Base-by-base conservation (phyloP, 2,888 invertebrate genomes). In the Thecocarcelia acutangulata region DNA sequence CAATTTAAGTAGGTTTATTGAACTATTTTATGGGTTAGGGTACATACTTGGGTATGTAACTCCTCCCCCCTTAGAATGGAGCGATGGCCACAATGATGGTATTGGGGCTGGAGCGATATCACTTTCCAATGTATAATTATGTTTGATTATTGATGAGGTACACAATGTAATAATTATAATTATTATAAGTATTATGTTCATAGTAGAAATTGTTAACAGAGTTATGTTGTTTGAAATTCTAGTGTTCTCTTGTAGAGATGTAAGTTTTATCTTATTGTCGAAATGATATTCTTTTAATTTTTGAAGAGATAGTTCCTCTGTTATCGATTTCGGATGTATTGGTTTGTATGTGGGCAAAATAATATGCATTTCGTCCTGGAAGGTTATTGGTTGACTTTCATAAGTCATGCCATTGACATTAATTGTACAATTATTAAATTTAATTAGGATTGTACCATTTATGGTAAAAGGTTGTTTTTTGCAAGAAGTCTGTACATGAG, bases 41-140 rank as follows among this genome's bases (percentile, higher is more conserved):
- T 33, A 9, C 33, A 33, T 33, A 33, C 9, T 8, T 9, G 33
- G 33, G 33, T 33, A 33, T 33, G 33, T 48, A 63, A 63, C 63
- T 63, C 59, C 42, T n/a, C 44, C 61, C 46, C 21, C 44, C 17
- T 61, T 58, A 61, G 46, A 61, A 12, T 61, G 17, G 50, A 64
- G 64, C 50, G 50, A 40, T 5, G 64, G 21, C 50, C 64, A 64
- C 64, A 64, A 64, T n/a, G 50, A 50, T 50, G 37, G 17, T 21
- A 37, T 50, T 50, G 64, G 50, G 50, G 33, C 24, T 44, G 61
- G 44, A 61, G 28, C 44, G 44, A 44, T 42, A 42, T 42, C 42
- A 42, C 12, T 12, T 2, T 42, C 42, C 13, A 13, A 13, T 11
- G 42, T 42, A 13, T 42, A 13, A 42, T 42, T 42, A 42, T 13